A percentile compares a stretch with the other conserved stretches of the same genome.
phyloP scores from a whole-genome alignment of 2,888 invertebrate genomes.

The Pollenia amentaria region DNA sequence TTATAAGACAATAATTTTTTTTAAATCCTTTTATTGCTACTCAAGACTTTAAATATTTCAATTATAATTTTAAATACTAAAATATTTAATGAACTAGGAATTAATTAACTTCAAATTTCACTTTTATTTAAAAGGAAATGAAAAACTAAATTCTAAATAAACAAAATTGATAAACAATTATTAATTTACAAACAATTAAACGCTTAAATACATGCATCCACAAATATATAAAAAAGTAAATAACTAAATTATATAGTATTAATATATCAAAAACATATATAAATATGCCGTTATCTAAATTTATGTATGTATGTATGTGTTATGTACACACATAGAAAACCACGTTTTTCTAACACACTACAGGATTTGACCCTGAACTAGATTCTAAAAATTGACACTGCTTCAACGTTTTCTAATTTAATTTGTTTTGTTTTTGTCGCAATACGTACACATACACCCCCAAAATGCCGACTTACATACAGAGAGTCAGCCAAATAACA shows the following conservation, averaged over 20 bases:
- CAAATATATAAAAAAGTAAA: not conserved
- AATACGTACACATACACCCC: not conserved
- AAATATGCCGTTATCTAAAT: not conserved
- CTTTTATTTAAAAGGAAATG: conserved; percentile 35
- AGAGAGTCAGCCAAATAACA: not conserved
- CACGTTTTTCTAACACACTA: conserved; percentile 61
- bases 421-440: not conserved
- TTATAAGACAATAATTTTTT: not conserved
- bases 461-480: not conserved
- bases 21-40: not conserved
- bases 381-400: conserved; percentile 48
- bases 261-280: not conserved
- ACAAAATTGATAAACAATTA: not conserved
- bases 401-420: conserved; percentile 33
- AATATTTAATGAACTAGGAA: conserved; percentile 30
- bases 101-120: conserved; percentile 23
- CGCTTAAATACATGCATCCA: not conserved
- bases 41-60: conserved; percentile 23
- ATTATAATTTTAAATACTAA: not conserved
- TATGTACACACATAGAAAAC: conserved; percentile 8
- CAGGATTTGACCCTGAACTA: conserved; percentile 73
- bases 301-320: not conserved
- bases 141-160: conserved; percentile 23
- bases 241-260: not conserved
- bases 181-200: not conserved